Evolutionary conservation across 2,888 invertebrate genomes (phyloP), one percentile per base, ranked within the genome.

Genomic region (Imbricaverruca yamaguchii): DNA sequence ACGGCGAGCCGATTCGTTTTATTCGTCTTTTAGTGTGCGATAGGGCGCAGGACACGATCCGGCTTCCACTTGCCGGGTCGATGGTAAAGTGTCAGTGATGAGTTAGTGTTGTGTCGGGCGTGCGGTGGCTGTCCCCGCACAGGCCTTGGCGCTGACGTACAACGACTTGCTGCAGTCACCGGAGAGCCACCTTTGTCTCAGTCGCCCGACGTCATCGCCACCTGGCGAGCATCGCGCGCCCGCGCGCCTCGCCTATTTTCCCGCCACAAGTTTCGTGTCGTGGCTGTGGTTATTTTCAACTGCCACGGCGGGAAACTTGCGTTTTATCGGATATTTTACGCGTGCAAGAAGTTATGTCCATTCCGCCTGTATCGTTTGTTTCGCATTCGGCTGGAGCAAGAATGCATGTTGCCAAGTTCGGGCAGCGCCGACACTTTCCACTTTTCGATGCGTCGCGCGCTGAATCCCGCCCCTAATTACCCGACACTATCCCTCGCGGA

Each of bases 251-350:
- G 59, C 59, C 15, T 59, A 7, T 59, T 59, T 59, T 59, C 12
- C 59, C 15, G 59, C 59, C 59, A 59, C 59, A 11, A 15, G 59
- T 15, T 59, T 15, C 15, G 15, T 59, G 12, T 11, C 59, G 15
- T 15, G 59, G 59, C 59, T 15, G 15, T 59, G 4, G 15, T 59
- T 59, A 59, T 59, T 74, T 74, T 6, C 21, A 74, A 74, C 53
- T 55, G 53, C 10, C 74, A 21, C 55, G 9, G 55, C 21, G 55
- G 74, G 23, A 74, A 74, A 53, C 55, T 74, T 55, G 18, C 53
- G 53, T 74, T 74, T 74, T 55, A 74, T 74, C 74, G 55, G 74
- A 21, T 74, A 74, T 74, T 74, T 74, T 74, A 74, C 74, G 74
- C 55, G 6, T 10, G 74, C 55, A 74, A 74, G 55, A 74, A 74